Percentiles rank a stretch among this genome's conserved stretches.
These are phyloP conservation scores for Euura saliciscinereae DNA, from an alignment of 1,140 invertebrate genomes.

Conservation along the genomic window DNA sequence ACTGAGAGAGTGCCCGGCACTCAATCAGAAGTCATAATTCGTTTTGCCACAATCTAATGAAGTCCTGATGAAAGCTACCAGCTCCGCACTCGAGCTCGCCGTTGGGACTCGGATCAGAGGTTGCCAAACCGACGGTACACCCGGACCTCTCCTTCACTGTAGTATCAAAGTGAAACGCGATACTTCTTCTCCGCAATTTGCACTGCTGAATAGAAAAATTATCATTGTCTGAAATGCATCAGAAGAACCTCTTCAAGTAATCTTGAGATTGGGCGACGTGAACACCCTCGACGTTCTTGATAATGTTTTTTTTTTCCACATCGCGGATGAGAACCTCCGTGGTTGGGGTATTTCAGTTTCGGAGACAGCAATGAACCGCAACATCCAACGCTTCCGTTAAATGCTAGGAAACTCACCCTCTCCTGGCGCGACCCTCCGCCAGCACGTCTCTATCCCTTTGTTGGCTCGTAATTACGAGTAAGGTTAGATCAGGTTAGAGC, in stretches of 20 bases:
- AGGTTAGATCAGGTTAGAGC: neutral
- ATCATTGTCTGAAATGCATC: too few relatives aligned
- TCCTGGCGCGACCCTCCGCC: neutral
- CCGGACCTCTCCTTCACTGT: too few relatives aligned
- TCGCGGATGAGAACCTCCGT: neutral
- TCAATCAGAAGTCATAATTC: constrained; percentile 7
- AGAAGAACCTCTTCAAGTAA: too few relatives aligned
- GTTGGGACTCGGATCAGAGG: neutral
- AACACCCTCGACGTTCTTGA: too few relatives aligned
- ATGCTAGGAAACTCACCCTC: constrained; percentile 1
- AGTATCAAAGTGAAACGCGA: too few relatives aligned
- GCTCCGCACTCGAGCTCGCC: neutral
- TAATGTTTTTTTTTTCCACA: too few relatives aligned
- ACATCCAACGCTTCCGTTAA: constrained; percentile 5
- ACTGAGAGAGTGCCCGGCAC: neutral
- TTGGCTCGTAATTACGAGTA: neutral
- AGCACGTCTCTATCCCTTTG: neutral
- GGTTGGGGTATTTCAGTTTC: neutral
- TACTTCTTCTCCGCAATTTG: too few relatives aligned
- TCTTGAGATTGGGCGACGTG: too few relatives aligned
- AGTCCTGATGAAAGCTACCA: neutral
- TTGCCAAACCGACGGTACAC: neutral
- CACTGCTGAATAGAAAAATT: too few relatives aligned
- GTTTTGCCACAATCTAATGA: neutral
- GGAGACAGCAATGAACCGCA: constrained; percentile 4